Evolutionary conservation across 2,888 invertebrate genomes (phyloP), one percentile per base, ranked within the genome.

Genomic region (Andrena fulva): DNA sequence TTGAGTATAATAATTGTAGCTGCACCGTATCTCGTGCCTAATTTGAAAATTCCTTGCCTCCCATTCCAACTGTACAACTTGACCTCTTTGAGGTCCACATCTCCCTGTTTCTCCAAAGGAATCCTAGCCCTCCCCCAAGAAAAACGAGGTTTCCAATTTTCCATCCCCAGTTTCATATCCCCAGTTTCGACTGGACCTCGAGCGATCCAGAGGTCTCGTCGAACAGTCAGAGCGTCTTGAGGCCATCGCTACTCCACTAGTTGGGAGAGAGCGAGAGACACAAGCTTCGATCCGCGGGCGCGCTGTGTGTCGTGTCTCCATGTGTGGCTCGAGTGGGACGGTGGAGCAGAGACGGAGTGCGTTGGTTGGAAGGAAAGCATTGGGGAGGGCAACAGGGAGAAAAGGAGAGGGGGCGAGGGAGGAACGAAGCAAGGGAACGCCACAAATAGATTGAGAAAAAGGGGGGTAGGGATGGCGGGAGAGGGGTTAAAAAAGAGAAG

Each of bases 381-480:
- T 33, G 63, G 8, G 56, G n/a, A 50, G n/a, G 29, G 50, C 12
- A 50, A 48, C 2, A 1, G 70, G 33, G 50, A 42, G 56, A 29
- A 50, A 16, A 31, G 59, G 2, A 50, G 29, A 48, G 24, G 56
- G 67, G 16, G 69, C 54, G 42, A 29, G 27, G 54, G 31, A 35
- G 12, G 52, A 24, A 67, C n/a, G 29, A 42, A 27, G 62, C 42
- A 42, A n/a, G 73, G 77, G 59, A 56, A 27, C 24, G 71, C 66
- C 75, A 54, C 72, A 73, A 77, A 77, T 73, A 80, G 82, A 78
- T 80, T 71, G 80, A 24, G 54, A 35, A 62, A 71, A 56, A 76
- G 67, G 64, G 66, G 63, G 50, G 48, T 75, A 84, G 81, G 73
- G 33, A 29, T 31, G 42, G 42, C 16, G 42, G 42, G 42, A 42